Evolutionary conservation across 2,113 vertebrate genomes (phyloP).

Genomic region (Vulpes vulpes): DNA sequence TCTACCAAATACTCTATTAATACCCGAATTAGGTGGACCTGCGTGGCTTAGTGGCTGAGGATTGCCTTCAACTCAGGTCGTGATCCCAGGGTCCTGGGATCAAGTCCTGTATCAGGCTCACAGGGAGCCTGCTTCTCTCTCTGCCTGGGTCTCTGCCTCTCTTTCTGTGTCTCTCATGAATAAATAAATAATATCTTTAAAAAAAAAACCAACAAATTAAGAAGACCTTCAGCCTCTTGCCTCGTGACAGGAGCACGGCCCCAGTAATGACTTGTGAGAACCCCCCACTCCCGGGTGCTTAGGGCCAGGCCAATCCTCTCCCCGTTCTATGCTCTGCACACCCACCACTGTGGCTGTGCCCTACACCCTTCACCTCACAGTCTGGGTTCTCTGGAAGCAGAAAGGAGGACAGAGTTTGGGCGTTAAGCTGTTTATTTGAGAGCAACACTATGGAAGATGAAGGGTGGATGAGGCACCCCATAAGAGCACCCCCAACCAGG

Average conservation of each 20-base stretch:
- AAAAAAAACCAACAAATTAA: not conserved
- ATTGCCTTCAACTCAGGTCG: too few relatives aligned
- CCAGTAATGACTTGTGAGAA: not conserved
- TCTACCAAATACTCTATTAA: not conserved
- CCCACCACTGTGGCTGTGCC: not conserved
- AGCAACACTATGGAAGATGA: not conserved
- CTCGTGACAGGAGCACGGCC: not conserved
- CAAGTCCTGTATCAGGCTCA: too few relatives aligned
- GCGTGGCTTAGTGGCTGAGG: too few relatives aligned
- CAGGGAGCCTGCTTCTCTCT: too few relatives aligned
- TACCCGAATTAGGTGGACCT: too few relatives aligned
- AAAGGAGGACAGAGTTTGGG: not conserved
- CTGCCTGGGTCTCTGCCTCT: too few relatives aligned
- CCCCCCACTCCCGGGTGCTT: rapidly evolving
- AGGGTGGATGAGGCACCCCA: not conserved
- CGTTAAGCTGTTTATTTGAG: not conserved
- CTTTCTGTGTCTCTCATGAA: too few relatives aligned
- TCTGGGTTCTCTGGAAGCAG: not conserved
- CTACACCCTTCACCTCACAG: not conserved
- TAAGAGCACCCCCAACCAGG: too few relatives aligned
- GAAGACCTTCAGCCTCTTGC: not conserved
- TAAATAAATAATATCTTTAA: too few relatives aligned
- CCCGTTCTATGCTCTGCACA: not conserved
- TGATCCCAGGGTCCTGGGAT: too few relatives aligned
- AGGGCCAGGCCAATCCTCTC: not conserved